These are phyloP conservation scores for Cosmia trapezina DNA, from an alignment of 2,888 invertebrate species.

Conservation along the genomic window DNA sequence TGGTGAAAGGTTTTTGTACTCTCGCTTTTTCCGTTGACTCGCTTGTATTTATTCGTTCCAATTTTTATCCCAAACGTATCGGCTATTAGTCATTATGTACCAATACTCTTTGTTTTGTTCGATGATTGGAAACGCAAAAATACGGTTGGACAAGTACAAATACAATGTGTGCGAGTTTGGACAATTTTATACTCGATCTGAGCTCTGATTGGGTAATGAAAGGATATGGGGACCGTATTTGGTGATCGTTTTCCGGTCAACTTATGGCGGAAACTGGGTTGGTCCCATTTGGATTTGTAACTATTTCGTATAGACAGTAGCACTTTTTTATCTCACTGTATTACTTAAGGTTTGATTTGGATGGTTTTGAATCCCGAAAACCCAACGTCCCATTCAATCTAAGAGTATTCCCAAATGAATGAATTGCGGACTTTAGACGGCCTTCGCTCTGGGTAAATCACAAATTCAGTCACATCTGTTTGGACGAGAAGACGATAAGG, in stretches of 20 bases:
- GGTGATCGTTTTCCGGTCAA: constrained; percentile 48
- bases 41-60: constrained; percentile 64
- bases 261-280: constrained; percentile 31
- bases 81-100: constrained; percentile 64
- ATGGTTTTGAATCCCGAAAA: constrained; percentile 11
- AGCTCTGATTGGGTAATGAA: constrained; percentile 45
- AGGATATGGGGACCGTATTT: constrained; percentile 39
- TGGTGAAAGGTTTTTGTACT: constrained; percentile 61
- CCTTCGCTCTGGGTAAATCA: neutral
- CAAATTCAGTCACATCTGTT: constrained; percentile 16
- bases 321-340: constrained; percentile 2
- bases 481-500: neutral
- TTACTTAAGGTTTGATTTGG: constrained; percentile 11
- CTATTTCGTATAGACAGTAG: constrained; percentile 17
- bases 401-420: constrained; percentile 26
- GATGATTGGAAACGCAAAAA: constrained; percentile 60
- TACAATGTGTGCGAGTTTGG: constrained; percentile 41
- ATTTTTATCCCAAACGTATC: constrained; percentile 57
- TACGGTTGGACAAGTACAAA: constrained; percentile 52
- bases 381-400: constrained; percentile 9
- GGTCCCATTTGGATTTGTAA: constrained; percentile 12
- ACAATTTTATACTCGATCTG: constrained; percentile 50
- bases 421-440: constrained; percentile 16
- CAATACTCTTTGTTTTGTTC: constrained; percentile 59
- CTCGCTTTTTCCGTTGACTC: constrained; percentile 60